Conservation (phyloP, 2,113 vertebrate genomes). For the Actinemys pallida region DNA sequence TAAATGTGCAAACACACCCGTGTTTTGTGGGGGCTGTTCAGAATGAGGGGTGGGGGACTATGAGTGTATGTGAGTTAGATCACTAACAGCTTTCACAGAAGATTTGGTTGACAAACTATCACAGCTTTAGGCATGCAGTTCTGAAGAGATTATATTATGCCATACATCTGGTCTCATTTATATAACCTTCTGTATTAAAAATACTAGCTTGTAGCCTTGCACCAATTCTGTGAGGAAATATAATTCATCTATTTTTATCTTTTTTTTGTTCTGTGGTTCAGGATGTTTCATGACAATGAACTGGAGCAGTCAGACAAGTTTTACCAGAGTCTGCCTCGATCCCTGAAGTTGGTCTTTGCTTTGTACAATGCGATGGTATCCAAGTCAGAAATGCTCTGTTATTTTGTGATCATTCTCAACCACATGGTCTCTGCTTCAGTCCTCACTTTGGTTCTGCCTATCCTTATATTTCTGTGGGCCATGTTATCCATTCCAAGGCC, state of each 20-base stretch:
- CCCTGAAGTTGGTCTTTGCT: slow-evolving; percentile 76
- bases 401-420: slow-evolving; percentile 81
- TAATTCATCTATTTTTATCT: background rate
- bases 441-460: slow-evolving; percentile 77
- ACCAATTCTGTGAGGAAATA: slow-evolving; percentile 34
- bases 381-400: slow-evolving; percentile 82
- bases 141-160: background rate
- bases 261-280: slow-evolving; percentile 5
- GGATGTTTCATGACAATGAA: slow-evolving; percentile 75
- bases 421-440: slow-evolving; percentile 79
- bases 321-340: slow-evolving; percentile 57
- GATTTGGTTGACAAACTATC: fast-evolving
- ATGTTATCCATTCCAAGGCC: slow-evolving; percentile 83
- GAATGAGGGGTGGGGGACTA: background rate
- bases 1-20: background rate
- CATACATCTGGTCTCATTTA: background rate
- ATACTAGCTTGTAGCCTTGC: background rate
- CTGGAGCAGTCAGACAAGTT: slow-evolving; percentile 78
- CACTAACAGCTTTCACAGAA: background rate
- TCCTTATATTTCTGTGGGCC: slow-evolving; percentile 81
- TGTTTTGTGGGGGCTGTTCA: fast-evolving
- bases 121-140: background rate
- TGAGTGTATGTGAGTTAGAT: background rate
- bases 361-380: slow-evolving; percentile 75
- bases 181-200: background rate